These are phyloP conservation scores for Blennius ocellaris DNA, from an alignment of 2,113 vertebrate species.

Conservation along the genomic window DNA sequence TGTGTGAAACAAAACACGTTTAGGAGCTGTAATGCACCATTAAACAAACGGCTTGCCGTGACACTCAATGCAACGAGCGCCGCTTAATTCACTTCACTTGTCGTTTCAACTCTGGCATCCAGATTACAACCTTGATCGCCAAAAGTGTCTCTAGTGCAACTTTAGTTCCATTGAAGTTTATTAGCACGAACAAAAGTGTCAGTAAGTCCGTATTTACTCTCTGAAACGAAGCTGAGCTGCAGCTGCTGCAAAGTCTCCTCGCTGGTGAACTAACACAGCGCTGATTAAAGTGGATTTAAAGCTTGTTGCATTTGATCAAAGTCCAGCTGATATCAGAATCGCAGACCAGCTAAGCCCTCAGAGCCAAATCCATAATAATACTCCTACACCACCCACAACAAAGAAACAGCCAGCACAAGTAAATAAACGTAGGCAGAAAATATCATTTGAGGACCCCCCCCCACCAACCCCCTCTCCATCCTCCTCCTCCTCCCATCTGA, in stretches of 20 bases:
- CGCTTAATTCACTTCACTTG: neutral
- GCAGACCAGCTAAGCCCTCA: conserved; percentile 61
- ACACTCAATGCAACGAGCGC: neutral
- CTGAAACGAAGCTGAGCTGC: conserved; percentile 15
- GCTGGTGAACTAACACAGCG: conserved; percentile 50
- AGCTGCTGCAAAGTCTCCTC: conserved; percentile 51
- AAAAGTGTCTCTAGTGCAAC: conserved; percentile 12
- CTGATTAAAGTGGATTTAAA: conserved; percentile 77
- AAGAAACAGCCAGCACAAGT: conserved; percentile 48
- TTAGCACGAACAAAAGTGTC: conserved; percentile 9
- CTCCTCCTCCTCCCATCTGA: conserved; percentile 33
- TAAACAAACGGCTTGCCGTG: neutral
- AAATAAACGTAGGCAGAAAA: conserved; percentile 65
- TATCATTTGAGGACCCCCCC: conserved; percentile 46
- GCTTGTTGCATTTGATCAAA: conserved; percentile 78
- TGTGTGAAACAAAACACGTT: neutral
- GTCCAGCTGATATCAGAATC: conserved; percentile 75
- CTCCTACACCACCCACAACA: conserved; percentile 64
- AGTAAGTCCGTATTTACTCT: conserved; percentile 25
- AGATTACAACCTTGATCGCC: conserved; percentile 22
- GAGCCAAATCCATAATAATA: conserved; percentile 72
- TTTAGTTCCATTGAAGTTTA: conserved; percentile 25
- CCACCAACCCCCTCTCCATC: neutral
- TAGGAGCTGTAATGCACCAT: neutral
- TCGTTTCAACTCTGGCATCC: conserved; percentile 5